phyloP scores from a whole-genome alignment of 2,113 vertebrate species.

The Corythaeola cristata region DNA sequence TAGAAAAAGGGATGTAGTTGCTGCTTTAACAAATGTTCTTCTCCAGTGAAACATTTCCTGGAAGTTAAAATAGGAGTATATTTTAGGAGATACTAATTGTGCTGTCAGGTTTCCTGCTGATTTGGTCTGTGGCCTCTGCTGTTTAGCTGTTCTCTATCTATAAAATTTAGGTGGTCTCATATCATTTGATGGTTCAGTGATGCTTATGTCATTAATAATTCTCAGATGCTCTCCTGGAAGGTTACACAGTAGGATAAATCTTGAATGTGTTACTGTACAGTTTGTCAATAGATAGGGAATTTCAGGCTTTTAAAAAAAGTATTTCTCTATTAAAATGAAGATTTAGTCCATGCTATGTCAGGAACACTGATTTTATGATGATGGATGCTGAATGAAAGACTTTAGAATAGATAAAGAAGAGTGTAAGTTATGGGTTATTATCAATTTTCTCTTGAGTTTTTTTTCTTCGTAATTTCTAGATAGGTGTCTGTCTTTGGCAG shows the following conservation, averaged over 20 bases:
- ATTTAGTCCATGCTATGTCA: background rate
- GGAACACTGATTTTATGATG: background rate
- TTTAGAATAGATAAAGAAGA: background rate
- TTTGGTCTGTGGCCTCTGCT: background rate
- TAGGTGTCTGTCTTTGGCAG: background rate
- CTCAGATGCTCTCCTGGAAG: background rate
- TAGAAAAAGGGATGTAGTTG: background rate
- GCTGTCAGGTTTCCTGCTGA: background rate
- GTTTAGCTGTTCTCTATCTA: background rate
- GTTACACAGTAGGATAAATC: background rate
- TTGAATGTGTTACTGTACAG: background rate
- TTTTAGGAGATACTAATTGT: background rate
- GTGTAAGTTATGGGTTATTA: background rate
- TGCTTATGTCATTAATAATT: background rate
- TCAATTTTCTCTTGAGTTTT: background rate
- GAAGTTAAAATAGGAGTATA: background rate
- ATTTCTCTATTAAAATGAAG: constrained; percentile 4
- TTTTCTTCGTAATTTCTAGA: background rate
- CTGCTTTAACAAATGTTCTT: background rate
- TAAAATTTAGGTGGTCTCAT: background rate
- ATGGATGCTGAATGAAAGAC: background rate
- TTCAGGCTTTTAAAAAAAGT: background rate
- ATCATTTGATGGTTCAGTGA: background rate
- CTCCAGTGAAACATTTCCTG: background rate
- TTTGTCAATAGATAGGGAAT: background rate